Conservation (phyloP, 2,888 invertebrate genomes). For the Perdita meconis region DNA sequence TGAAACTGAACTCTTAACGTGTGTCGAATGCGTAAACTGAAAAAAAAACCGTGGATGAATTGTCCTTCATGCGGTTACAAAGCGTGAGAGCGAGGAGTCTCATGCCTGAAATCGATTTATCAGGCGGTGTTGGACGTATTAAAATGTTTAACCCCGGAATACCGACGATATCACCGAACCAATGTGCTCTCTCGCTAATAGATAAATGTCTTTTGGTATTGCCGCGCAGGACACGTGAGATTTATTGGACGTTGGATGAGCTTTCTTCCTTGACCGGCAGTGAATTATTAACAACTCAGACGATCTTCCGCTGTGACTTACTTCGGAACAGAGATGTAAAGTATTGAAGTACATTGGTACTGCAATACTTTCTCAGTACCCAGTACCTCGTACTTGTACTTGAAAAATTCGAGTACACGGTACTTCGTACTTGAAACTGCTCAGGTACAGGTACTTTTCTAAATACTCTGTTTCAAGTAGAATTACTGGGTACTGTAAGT, state of each 20-base stretch:
- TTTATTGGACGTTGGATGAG: conserved; percentile 17
- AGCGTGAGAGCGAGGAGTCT: conserved; percentile 55
- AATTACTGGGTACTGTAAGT: too few species aligned
- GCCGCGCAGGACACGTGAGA: neutral
- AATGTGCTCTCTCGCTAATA: conserved; percentile 32
- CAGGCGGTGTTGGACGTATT: conserved; percentile 36
- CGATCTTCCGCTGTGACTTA: neutral
- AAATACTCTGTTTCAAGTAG: too few species aligned
- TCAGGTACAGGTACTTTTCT: too few species aligned
- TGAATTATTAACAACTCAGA: conserved; percentile 23
- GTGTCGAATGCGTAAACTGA: neutral
- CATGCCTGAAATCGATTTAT: conserved; percentile 49
- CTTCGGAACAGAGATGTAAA: too few species aligned
- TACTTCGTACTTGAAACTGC: too few species aligned
- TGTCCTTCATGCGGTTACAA: conserved; percentile 26
- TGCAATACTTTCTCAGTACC: too few species aligned
- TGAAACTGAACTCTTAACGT: too few species aligned
- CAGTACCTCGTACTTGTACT: too few species aligned
- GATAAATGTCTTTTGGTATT: conserved; percentile 40
- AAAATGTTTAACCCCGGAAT: conserved; percentile 54
- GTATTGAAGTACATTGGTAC: too few species aligned
- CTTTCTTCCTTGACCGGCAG: neutral
- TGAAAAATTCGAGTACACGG: too few species aligned
- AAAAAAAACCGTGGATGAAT: conserved; percentile 35
- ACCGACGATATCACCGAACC: conserved; percentile 34